Conservation (phyloP, 2,888 invertebrate genomes). For the Tubulanus polymorphus region DNA sequence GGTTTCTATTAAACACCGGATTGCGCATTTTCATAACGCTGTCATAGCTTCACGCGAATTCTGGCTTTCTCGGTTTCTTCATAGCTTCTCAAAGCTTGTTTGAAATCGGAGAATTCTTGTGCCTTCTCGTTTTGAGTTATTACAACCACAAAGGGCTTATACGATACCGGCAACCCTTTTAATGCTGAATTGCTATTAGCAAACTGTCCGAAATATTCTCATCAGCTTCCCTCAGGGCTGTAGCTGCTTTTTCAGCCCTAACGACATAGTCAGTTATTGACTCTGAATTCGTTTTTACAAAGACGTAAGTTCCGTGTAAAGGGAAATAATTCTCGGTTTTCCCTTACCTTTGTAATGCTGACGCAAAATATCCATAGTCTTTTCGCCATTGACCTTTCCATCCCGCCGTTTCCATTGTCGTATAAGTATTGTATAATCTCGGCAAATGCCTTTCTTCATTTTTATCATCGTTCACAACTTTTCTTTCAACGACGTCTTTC, state of each 20-base stretch:
- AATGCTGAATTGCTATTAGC: conserved; percentile 12
- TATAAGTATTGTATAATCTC: too few relatives aligned
- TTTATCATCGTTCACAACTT: too few relatives aligned
- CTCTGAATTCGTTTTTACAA: conserved; percentile 14
- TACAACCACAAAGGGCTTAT: conserved; percentile 5
- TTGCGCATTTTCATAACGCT: conserved; percentile 1
- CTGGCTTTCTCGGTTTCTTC: background rate
- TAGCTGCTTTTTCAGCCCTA: conserved; percentile 12
- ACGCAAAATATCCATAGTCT: conserved; percentile 18
- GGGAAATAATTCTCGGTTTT: conserved; percentile 18
- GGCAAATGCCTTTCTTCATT: too few relatives aligned
- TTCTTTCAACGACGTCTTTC: too few relatives aligned
- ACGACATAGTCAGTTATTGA: conserved; percentile 18
- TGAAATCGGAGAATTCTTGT: conserved; percentile 13
- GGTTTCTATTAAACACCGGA: too few relatives aligned
- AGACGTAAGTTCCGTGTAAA: conserved; percentile 20
- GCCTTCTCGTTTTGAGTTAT: conserved; percentile 5
- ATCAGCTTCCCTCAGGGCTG: conserved; percentile 12
- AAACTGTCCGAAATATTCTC: conserved; percentile 16
- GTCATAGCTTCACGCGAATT: background rate
- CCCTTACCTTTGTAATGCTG: conserved; percentile 18
- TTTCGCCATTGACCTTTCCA: conserved; percentile 20
- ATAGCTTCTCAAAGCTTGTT: conserved; percentile 13
- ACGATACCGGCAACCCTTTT: conserved; percentile 10
- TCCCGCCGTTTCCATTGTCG: conserved; percentile 22